phyloP scores from a whole-genome alignment of 2,888 invertebrate species.

The Trissonchulus latispiculum region DNA sequence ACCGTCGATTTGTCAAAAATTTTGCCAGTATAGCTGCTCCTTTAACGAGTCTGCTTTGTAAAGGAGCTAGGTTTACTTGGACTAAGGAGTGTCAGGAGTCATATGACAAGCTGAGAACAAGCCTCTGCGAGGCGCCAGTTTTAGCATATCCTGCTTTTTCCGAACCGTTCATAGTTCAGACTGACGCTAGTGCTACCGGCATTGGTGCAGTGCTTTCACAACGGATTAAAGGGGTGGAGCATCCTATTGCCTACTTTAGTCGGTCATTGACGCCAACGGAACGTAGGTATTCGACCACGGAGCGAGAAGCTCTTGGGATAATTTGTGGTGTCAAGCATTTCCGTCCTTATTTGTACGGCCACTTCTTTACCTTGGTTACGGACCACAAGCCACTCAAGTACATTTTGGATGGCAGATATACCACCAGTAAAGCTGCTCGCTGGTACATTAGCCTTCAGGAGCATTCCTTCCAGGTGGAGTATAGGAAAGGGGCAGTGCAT shows the following conservation, averaged over 20 bases:
- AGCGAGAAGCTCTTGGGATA: too few relatives aligned
- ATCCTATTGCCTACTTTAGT: conserved; percentile 5
- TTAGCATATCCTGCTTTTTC: conserved; percentile 21
- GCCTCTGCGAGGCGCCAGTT: conserved; percentile 9
- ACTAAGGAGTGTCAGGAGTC: conserved; percentile 10
- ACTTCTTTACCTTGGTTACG: too few relatives aligned
- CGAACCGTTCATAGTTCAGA: conserved; percentile 8
- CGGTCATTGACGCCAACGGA: too few relatives aligned
- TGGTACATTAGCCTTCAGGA: too few relatives aligned
- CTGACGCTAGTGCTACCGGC: background rate
- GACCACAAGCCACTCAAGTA: too few relatives aligned
- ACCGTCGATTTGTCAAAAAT: conserved; percentile 1
- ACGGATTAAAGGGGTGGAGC: background rate
- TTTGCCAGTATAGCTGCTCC: conserved; percentile 17
- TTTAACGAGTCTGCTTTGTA: background rate
- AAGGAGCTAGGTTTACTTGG: conserved; percentile 15
- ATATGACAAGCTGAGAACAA: conserved; percentile 8
- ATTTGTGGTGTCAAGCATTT: too few relatives aligned
- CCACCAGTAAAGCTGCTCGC: too few relatives aligned
- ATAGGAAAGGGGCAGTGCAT: too few relatives aligned
- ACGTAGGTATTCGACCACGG: too few relatives aligned
- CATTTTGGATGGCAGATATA: too few relatives aligned
- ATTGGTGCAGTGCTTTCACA: conserved; percentile 5
- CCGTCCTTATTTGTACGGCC: too few relatives aligned
- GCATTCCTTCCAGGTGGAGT: too few relatives aligned